A percentile compares a stretch with the other conserved stretches of the same genome.
These are phyloP conservation scores for Labrus mixtus DNA, from an alignment of 2,113 vertebrate species.

Conservation along the genomic window DNA sequence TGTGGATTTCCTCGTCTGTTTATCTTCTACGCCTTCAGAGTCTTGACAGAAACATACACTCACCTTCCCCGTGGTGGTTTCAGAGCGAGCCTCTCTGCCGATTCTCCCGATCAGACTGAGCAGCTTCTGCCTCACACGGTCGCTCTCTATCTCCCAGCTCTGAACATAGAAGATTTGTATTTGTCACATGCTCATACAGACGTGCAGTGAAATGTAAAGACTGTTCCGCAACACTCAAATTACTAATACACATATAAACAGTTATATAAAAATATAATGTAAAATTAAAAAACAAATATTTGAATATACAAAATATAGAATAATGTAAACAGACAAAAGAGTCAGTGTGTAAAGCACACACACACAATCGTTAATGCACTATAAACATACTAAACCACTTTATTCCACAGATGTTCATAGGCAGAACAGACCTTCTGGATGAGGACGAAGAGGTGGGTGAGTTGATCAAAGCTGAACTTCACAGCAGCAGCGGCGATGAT, in stretches of 20 bases:
- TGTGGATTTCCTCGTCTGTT: neutral
- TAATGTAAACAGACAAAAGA: no score
- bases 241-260: no score
- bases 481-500: constrained; percentile 98
- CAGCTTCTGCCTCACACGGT: constrained; percentile 95
- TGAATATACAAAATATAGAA: no score
- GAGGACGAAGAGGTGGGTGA: constrained; percentile 96
- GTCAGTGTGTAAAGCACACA: no score
- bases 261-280: no score
- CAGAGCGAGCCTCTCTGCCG: constrained; percentile 94
- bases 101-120: constrained; percentile 97
- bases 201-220: no score
- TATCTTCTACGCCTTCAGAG: neutral
- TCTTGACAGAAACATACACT: constrained; percentile 2
- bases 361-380: neutral
- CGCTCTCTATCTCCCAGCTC: constrained; percentile 98
- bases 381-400: neutral
- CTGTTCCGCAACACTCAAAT: no score
- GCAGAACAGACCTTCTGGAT: constrained; percentile 92
- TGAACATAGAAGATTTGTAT: constrained; percentile 73
- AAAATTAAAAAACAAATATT: no score
- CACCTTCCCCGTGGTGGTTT: constrained; percentile 96
- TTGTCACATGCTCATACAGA: no score
- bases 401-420: neutral
- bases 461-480: constrained; percentile 97